A percentile compares a stretch with the other conserved stretches of the same genome.
Evolutionary conservation across 2,797 vertebrate genomes (phyloP).

Genomic region (Myoxocephalus aenaeus): DNA sequence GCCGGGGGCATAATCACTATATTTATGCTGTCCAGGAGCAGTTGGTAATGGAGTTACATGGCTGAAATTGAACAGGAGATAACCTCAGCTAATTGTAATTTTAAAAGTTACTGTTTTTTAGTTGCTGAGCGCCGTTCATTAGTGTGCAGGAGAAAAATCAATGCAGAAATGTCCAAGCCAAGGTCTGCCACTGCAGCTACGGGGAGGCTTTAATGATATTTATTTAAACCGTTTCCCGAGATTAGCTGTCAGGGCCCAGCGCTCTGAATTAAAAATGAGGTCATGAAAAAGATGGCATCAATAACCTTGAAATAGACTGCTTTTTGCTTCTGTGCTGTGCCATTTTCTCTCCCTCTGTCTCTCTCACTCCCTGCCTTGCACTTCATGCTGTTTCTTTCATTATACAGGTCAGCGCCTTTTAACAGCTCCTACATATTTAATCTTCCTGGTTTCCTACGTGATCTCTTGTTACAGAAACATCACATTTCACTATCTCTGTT

Average conservation of each 20-base stretch:
- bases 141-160: constrained; percentile 68
- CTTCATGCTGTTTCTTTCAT: constrained; percentile 83
- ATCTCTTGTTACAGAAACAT: constrained; percentile 82
- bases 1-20: constrained; percentile 75
- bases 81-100: constrained; percentile 80
- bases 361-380: constrained; percentile 64
- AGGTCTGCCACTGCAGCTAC: constrained; percentile 73
- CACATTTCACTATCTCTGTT: constrained; percentile 71
- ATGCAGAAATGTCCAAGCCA: constrained; percentile 76
- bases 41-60: constrained; percentile 68
- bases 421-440: constrained; percentile 84
- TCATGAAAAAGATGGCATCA: constrained; percentile 86
- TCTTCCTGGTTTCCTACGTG: constrained; percentile 75
- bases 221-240: constrained; percentile 84
- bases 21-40: constrained; percentile 76
- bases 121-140: constrained; percentile 67
- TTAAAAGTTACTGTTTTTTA: constrained; percentile 75
- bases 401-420: constrained; percentile 84
- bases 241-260: constrained; percentile 83
- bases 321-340: constrained; percentile 81
- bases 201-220: constrained; percentile 84
- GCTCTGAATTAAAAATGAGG: constrained; percentile 86
- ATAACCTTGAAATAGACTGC: constrained; percentile 86
- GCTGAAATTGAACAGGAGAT: constrained; percentile 72
- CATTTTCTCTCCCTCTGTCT: constrained; percentile 66